Evolutionary conservation across 2,888 invertebrate species (phyloP), one percentile per base, ranked within the genome.

Genomic region (Subacronicta megacephala): DNA sequence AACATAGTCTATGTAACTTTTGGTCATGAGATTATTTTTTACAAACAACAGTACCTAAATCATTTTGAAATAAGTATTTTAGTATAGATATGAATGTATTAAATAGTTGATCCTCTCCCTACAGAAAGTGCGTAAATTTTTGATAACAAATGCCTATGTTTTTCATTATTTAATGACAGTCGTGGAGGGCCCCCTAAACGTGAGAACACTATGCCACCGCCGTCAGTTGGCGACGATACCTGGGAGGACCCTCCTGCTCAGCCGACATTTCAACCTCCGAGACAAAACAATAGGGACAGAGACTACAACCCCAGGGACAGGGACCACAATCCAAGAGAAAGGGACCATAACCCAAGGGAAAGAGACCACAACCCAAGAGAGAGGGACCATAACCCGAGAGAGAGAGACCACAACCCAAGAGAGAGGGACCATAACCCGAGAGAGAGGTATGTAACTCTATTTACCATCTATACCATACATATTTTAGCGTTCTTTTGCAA

Each of bases 121-220:
- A 23, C 23, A 23, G 7, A 23, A 23, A 9, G 3, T 26, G 3
- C 26, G 2, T 26, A 10, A 3, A 7, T 1, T 29, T 1, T 29
- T 29, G 0, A 29, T 29, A n/a, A n/a, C 12, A 12, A 29, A 12
- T 29, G 23, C 23, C 12, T 29, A 3, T 15, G 3, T 40, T 38
- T 37, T 47, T 43, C 44, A 67, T 68, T 16, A 0, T 61, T 45
- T 31, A 62, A 53, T 36, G 63, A 66, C 53, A 87, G 90, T 67
- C 88, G 89, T 7, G 85, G 83, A 12, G 86, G 86, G 17, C 74
- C 75, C 4, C 64, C 81, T 0, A 90, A 85, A 55, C 87, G 89
- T 80, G 89, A 90, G 68, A 85, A 71, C 40, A 82, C 77, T 29
- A 50, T 44, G n/a, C 54, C 62, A 2, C 56, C 60, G 2, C 36